phyloP scores from a whole-genome alignment of 2,888 invertebrate genomes.

The Chaetogeoica ovagalla region DNA sequence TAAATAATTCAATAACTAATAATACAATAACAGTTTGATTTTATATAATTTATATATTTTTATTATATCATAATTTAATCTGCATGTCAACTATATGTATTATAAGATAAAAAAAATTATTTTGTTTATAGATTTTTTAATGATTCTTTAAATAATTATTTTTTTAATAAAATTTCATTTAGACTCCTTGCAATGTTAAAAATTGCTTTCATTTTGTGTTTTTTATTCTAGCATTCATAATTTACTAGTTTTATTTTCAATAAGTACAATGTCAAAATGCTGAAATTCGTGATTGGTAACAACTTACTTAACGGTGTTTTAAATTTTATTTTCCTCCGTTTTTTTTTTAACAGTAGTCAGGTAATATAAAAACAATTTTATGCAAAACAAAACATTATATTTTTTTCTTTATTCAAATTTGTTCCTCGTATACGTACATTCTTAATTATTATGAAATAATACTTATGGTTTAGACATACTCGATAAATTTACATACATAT shows the following conservation, averaged over 20 bases:
- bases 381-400: background rate
- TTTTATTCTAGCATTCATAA: no score
- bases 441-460: conserved; percentile 1
- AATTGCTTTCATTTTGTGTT: no score
- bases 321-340: no score
- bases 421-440: background rate
- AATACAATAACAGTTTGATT: background rate
- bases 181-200: no score
- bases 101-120: background rate
- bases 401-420: conserved; percentile 7
- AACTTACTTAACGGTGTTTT: no score
- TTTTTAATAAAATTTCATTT: no score
- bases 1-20: background rate
- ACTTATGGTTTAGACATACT: background rate
- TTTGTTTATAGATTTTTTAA: background rate
- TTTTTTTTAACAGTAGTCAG: no score
- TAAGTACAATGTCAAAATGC: no score
- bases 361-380: no score
- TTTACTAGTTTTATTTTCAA: no score
- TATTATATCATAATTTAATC: background rate
- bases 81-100: background rate
- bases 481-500: background rate
- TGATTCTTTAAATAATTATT: background rate
- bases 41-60: background rate
- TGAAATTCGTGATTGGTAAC: no score